Evolutionary conservation across 2,888 invertebrate species (phyloP), one percentile per base, ranked within the genome.

Genomic region (Archips crataeganus): DNA sequence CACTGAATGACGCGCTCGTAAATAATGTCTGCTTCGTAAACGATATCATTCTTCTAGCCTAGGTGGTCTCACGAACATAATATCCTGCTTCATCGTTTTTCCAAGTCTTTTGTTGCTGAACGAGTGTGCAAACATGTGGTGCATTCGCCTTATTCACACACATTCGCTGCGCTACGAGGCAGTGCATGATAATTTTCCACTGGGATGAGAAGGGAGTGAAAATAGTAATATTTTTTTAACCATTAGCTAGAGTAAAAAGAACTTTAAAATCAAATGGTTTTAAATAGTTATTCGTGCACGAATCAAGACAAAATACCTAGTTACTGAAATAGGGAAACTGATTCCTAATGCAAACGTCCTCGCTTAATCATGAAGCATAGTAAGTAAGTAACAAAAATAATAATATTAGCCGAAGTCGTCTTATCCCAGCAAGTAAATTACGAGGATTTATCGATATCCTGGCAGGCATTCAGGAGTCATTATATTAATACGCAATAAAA

Each of bases 401-500:
- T 74, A 64, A 59, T 67, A 70, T 60, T 67, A 63, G 47, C 47
- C n/a, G 39, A 64, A 65, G 49, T 63, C 51, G 36, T 61, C 57
- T 54, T 54, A 78, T 76, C 75, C 75, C 71, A 75, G 75, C 74
- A 76, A 80, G 78, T 83, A 81, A 81, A 85, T 84, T 81, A 81
- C 75, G 77, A 77, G 83, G 84, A 85, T 86, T 85, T 86, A 87
- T 85, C 81, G 82, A 83, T 86, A 86, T 83, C 81, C 82, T 77
- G 77, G 76, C 73, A 77, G 76, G 77, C 80, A 83, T 84, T 82
- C 81, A 77, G 83, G 78, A 82, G 85, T 84, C 84, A 88, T 90
- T 90, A 88, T 87, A 89, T 89, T 88, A 89, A 88, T 88, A 88
- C 87, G 82, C 86, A 87, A 87, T 89, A 90, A 87, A 89, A 89